Conservation (phyloP, 1,140 invertebrate species). For the Cecropterus lyciades region DNA sequence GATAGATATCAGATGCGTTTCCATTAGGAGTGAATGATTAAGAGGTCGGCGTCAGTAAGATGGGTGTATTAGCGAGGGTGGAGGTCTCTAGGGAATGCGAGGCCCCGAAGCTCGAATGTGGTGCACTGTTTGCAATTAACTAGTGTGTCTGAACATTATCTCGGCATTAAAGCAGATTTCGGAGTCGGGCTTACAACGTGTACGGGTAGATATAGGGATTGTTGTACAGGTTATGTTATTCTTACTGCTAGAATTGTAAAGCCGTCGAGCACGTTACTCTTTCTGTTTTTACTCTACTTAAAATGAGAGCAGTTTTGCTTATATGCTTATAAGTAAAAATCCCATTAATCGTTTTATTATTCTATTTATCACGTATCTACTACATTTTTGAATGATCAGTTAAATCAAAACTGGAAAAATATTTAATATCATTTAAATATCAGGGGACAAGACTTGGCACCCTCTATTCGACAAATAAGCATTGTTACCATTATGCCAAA, state of each 20-base stretch:
- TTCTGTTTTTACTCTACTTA: too few species aligned
- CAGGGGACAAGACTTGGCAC: too few species aligned
- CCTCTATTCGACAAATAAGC: too few species aligned
- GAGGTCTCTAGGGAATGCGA: conserved; percentile 54
- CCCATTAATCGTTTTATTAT: too few species aligned
- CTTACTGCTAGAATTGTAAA: not conserved
- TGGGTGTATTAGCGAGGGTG: conserved; percentile 43
- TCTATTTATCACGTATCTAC: too few species aligned
- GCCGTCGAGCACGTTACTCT: too few species aligned
- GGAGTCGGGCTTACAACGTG: conserved; percentile 33
- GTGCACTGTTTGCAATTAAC: conserved; percentile 77
- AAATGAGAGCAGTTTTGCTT: too few species aligned
- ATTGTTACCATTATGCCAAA: too few species aligned
- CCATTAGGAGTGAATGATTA: conserved; percentile 80
- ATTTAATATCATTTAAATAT: too few species aligned
- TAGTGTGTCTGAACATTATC: conserved; percentile 75
- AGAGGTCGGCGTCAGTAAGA: conserved; percentile 51
- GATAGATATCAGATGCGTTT: conserved; percentile 64
- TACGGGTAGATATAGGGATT: not conserved
- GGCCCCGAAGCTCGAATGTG: conserved; percentile 57
- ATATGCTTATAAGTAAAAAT: too few species aligned
- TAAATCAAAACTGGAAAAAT: too few species aligned
- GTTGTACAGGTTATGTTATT: conserved; percentile 4
- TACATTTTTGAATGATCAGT: too few species aligned
- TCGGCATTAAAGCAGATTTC: conserved; percentile 62